phyloP scores from a whole-genome alignment of 1,140 invertebrate species.

The Drosophila subpulchrella region DNA sequence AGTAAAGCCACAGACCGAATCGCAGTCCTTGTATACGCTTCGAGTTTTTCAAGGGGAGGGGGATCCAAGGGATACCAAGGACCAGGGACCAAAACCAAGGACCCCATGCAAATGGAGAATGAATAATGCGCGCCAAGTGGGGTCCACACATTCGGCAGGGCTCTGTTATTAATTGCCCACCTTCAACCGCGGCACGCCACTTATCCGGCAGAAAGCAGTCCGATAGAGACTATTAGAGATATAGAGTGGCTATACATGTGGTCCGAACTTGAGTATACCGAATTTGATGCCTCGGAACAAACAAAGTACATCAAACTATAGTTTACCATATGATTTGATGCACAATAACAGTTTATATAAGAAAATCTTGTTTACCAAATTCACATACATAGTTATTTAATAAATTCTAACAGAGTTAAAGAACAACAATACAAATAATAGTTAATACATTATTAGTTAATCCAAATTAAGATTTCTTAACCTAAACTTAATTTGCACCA shows the following conservation, averaged over 20 bases:
- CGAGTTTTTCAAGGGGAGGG: slow-evolving; percentile 1
- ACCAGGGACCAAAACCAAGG: slow-evolving; percentile 8
- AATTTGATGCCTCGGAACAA: background rate
- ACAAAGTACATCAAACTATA: background rate
- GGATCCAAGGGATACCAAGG: background rate
- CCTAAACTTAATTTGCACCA: too few relatives aligned
- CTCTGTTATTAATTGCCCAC: slow-evolving; percentile 54
- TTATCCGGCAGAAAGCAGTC: background rate
- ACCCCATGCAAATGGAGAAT: slow-evolving; percentile 50
- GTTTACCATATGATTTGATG: background rate
- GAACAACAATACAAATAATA: too few relatives aligned
- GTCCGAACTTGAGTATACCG: background rate
- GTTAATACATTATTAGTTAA: too few relatives aligned
- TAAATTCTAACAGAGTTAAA: too few relatives aligned
- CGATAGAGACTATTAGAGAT: slow-evolving; percentile 2
- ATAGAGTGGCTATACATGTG: background rate
- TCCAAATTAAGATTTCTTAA: too few relatives aligned
- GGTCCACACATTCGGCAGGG: slow-evolving; percentile 46
- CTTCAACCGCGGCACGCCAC: slow-evolving; percentile 23
- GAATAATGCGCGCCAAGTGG: slow-evolving; percentile 59
- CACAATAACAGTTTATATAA: too few relatives aligned
- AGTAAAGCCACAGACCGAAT: slow-evolving; percentile 52
- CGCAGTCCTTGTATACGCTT: slow-evolving; percentile 43
- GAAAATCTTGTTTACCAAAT: too few relatives aligned
- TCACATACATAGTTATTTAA: too few relatives aligned